Evolutionary conservation across 1,140 invertebrate species (phyloP).

Genomic region (Cyphomyrmex costatus): DNA sequence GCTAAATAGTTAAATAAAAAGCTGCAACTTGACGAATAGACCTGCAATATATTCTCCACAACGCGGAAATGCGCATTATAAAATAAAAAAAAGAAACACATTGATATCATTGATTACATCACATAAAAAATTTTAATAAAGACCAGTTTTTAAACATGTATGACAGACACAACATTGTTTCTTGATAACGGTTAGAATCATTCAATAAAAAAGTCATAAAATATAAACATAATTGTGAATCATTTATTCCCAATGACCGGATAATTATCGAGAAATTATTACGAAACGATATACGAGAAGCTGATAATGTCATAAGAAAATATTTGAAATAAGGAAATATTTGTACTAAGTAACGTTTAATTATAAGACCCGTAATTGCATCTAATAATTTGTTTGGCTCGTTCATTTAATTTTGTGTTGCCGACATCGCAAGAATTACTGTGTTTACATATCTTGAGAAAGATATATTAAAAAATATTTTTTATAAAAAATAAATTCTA

Average conservation of each 20-base stretch:
- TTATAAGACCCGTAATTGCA: not conserved
- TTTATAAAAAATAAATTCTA: not conserved
- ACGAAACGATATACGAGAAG: not conserved
- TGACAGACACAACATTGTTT: conserved; percentile 76
- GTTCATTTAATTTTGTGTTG: not conserved
- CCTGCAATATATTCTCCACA: conserved; percentile 10
- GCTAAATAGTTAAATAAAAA: not conserved
- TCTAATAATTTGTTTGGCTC: not conserved
- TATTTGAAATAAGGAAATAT: not conserved
- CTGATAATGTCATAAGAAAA: not conserved
- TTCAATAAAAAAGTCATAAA: conserved; percentile 78
- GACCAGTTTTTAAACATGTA: conserved; percentile 80
- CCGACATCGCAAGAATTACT: not conserved
- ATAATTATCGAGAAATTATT: conserved; percentile 2
- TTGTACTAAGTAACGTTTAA: not conserved
- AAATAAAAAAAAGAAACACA: conserved; percentile 48
- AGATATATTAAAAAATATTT: conserved; percentile 12
- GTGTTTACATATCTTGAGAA: not conserved
- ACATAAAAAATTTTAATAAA: conserved; percentile 77
- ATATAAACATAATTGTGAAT: conserved; percentile 60
- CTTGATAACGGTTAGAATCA: conserved; percentile 79
- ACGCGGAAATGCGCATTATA: conserved; percentile 61
- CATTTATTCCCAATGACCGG: conserved; percentile 7
- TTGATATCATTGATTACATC: conserved; percentile 74
- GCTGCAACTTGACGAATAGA: conserved; percentile 17